These are phyloP conservation scores for Lamprotornis superbus DNA, from an alignment of 2,113 vertebrate species.

Conservation along the genomic window DNA sequence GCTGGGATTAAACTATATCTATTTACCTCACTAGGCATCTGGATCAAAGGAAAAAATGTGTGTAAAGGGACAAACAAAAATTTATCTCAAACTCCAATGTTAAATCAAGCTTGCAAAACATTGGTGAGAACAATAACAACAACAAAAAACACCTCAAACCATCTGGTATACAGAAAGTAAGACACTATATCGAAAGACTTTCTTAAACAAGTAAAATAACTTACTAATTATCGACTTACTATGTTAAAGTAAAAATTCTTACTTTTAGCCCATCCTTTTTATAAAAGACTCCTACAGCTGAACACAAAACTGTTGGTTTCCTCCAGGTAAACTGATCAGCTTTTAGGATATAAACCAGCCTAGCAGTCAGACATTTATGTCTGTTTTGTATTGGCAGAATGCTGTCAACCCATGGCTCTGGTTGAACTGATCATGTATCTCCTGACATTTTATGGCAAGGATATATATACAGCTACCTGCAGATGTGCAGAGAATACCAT, in stretches of 20 bases:
- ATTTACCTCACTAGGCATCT: background rate
- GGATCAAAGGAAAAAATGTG: background rate
- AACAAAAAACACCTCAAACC: accelerated
- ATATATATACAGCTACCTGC: background rate
- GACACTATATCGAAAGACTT: background rate
- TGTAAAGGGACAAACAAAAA: background rate
- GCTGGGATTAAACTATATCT: background rate
- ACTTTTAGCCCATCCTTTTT: background rate
- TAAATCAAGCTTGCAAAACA: background rate
- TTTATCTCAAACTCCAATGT: background rate
- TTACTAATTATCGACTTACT: background rate
- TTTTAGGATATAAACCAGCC: background rate
- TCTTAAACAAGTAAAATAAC: background rate
- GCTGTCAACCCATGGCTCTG: background rate
- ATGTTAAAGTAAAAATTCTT: background rate
- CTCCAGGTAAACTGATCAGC: background rate
- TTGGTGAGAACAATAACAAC: background rate
- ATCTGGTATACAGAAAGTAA: background rate
- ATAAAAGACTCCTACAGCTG: background rate
- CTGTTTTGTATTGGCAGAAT: background rate
- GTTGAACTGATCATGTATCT: background rate
- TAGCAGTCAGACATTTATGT: background rate
- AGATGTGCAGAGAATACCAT: background rate
- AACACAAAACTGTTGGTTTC: background rate
- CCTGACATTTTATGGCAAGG: background rate